Conservation (phyloP, 2,113 vertebrate genomes). For the Scalopus aquaticus region DNA sequence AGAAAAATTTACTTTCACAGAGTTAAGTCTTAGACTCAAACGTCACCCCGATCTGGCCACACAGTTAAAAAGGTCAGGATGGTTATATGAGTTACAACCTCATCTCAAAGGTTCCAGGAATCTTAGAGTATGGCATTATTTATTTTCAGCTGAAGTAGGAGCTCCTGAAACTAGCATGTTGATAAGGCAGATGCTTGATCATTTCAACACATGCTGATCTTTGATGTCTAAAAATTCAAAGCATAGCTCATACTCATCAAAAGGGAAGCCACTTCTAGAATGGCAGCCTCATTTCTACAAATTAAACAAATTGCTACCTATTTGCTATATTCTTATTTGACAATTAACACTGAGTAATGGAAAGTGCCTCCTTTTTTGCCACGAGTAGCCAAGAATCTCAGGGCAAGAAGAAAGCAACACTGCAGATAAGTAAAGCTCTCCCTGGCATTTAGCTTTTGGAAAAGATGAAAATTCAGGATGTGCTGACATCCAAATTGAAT, state of each 20-base stretch:
- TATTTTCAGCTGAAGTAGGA: slow-evolving; percentile 23
- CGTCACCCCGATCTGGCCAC: not conserved
- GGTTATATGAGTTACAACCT: not conserved
- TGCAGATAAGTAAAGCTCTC: not conserved
- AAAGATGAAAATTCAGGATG: not conserved
- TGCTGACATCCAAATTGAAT: not conserved
- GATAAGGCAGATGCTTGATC: not conserved
- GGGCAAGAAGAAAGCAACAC: not conserved
- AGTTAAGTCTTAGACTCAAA: not conserved
- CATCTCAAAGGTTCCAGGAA: not conserved
- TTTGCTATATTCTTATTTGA: slow-evolving; percentile 19
- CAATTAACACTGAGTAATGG: not conserved
- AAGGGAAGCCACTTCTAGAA: not conserved
- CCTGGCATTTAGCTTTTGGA: not conserved
- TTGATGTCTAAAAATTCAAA: slow-evolving; percentile 27
- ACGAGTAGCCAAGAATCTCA: not conserved
- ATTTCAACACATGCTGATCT: not conserved
- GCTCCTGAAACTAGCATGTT: not conserved
- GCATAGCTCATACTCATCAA: not conserved
- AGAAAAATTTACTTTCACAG: not conserved
- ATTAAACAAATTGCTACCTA: not conserved
- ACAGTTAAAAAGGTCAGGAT: not conserved
- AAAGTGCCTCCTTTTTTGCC: not conserved
- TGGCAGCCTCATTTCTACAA: slow-evolving; percentile 35
- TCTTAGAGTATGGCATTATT: not conserved